Evolutionary conservation across 2,113 vertebrate genomes (phyloP).

Genomic region (Coregonus clupeaformis): DNA sequence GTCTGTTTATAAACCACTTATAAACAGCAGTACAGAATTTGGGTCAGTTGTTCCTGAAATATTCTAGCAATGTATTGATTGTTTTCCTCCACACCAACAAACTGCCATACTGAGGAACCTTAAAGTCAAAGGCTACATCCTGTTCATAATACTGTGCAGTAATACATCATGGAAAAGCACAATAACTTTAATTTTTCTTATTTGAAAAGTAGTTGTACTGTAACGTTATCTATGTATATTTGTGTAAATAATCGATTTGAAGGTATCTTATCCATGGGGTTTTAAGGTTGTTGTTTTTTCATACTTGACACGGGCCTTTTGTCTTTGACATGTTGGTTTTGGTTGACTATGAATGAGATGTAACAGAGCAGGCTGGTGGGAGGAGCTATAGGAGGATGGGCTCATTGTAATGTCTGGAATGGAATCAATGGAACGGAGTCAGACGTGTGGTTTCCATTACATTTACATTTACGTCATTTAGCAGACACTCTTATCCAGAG

Average conservation of each 20-base stretch:
- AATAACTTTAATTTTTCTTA: slow-evolving; percentile 43
- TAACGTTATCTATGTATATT: slow-evolving; percentile 59
- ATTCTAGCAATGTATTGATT: slow-evolving; percentile 36
- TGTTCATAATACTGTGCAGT: slow-evolving; percentile 54
- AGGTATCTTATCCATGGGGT: slow-evolving; percentile 47
- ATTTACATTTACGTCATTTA: too few species aligned
- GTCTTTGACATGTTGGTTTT: slow-evolving; percentile 52
- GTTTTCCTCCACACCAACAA: slow-evolving; percentile 37
- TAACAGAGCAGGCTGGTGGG: slow-evolving; percentile 21
- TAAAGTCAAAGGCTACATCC: neutral
- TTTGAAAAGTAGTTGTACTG: slow-evolving; percentile 63
- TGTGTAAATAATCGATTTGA: slow-evolving; percentile 68
- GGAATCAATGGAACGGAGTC: too few species aligned
- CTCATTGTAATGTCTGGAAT: too few species aligned
- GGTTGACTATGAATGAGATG: slow-evolving; percentile 61
- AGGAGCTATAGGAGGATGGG: too few species aligned
- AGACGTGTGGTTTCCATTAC: too few species aligned
- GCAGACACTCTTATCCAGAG: too few species aligned
- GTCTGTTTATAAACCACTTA: slow-evolving; percentile 51
- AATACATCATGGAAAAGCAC: slow-evolving; percentile 62
- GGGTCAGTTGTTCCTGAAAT: slow-evolving; percentile 29
- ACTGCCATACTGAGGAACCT: neutral
- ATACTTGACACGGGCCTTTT: slow-evolving; percentile 44
- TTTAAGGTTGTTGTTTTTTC: slow-evolving; percentile 17
- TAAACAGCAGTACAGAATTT: slow-evolving; percentile 30